Evolutionary conservation across 2,797 vertebrate genomes (phyloP), one percentile per base, ranked within the genome.

Genomic region (Paratrypauchen microcephalus): DNA sequence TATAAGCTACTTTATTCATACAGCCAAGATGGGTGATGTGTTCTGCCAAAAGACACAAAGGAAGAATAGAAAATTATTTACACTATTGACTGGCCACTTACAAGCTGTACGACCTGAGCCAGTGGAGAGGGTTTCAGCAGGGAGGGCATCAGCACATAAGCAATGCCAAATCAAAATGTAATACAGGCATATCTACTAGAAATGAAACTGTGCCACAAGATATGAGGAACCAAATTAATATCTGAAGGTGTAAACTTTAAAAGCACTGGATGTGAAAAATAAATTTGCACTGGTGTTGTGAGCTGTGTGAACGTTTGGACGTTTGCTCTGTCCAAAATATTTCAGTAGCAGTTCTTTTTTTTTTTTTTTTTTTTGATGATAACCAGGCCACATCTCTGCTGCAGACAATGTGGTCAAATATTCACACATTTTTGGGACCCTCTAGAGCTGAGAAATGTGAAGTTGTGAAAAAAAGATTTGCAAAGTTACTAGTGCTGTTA

Each of bases 321-420:
- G 12, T 9, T 36, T 58, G 36, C 36, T 62, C 60, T 23, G 39
- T 12, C 36, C 52, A 55, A 62, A 62, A 36, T 12, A 32, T 36
- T 28, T 36, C 58, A 36, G 18, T 32, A 2, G 26, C 28, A 60
- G 41, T 36, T 0, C 1, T 9, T 9, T 19, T 54, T 61, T 61
- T n/a, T n/a, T 36, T n/a, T 7, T n/a, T n/a, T 36, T 36, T 1
- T 23, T 39, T 23, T 15, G 15, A 15, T 41, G 36, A 62, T 36
- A 45, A 24, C 19, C 9, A 61, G 59, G n/a, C n/a, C 59, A 23
- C 4, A 12, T 62, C 36, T 41, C 21, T 41, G 60, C 60, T 41
- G 60, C n/a, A 62, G 32, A 41, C 59, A 61, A 61, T 61, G 59
- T 61, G 32, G n/a, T 23, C 36, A 41, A 41, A 62, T 62, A 62